Evolutionary conservation across 2,113 vertebrate species (phyloP).

Genomic region (Brachyhypopomus gauderio): DNA sequence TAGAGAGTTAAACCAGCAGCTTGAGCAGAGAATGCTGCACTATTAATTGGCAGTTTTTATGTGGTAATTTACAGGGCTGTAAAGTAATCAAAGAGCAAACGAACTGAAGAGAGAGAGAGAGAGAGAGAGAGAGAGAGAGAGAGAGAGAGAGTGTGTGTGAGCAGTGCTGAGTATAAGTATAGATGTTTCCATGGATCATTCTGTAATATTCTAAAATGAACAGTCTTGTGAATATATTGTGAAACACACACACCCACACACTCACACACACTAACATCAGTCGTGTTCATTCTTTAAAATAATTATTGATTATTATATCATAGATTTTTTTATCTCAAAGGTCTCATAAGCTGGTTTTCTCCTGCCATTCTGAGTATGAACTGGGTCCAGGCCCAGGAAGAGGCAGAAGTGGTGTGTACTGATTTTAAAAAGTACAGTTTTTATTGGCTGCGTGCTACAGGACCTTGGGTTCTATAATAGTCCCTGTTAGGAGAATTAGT

Average conservation of each 20-base stretch:
- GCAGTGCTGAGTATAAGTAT: too few relatives aligned
- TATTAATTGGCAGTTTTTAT: constrained; percentile 71
- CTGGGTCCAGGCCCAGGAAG: constrained; percentile 64
- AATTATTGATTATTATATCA: background rate
- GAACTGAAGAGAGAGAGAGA: too few relatives aligned
- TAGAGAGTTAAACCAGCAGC: constrained; percentile 78
- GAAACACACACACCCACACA: too few relatives aligned
- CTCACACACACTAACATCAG: too few relatives aligned
- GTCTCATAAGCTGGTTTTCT: constrained; percentile 60
- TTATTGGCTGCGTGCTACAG: constrained; percentile 68
- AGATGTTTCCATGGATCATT: too few relatives aligned
- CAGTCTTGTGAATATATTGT: too few relatives aligned
- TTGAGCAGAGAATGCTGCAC: constrained; percentile 53
- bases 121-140: too few relatives aligned
- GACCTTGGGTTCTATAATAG: constrained; percentile 63
- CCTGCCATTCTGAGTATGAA: constrained; percentile 46
- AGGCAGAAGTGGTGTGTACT: constrained; percentile 75
- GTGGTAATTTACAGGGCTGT: constrained; percentile 68
- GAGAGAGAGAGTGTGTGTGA: too few relatives aligned
- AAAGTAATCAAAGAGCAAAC: background rate
- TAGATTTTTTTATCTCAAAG: background rate
- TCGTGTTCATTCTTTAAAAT: background rate
- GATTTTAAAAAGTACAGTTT: constrained; percentile 70
- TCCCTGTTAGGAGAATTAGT: constrained; percentile 77
- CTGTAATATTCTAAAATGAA: too few relatives aligned